Evolutionary conservation across 2,797 vertebrate species (phyloP).

Genomic region (Fringilla coelebs): DNA sequence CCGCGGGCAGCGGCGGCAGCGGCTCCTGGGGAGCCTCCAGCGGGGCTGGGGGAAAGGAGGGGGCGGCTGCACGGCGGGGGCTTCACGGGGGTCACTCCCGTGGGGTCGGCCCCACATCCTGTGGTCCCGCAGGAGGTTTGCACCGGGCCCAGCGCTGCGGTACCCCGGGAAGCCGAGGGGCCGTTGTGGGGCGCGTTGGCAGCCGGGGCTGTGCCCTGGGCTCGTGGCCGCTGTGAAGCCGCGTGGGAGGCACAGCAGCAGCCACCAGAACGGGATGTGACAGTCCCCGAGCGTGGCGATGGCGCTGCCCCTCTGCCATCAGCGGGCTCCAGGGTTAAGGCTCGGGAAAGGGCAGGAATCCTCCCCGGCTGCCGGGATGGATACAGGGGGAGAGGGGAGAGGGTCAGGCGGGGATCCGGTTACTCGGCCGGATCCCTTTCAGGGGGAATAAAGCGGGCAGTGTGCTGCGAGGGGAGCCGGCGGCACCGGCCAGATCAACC

Average conservation of each 20-base stretch:
- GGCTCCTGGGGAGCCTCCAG: neutral
- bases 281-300: rapidly evolving
- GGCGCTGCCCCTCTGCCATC: neutral
- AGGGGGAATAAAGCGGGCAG: slow-evolving; percentile 46
- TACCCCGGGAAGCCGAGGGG: rapidly evolving
- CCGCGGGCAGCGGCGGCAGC: neutral
- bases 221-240: neutral
- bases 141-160: rapidly evolving
- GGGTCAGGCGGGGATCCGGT: neutral
- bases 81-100: neutral
- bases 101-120: neutral
- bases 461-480: neutral
- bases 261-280: neutral
- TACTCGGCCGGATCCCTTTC: slow-evolving; percentile 31
- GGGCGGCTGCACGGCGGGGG: neutral
- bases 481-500: neutral
- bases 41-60: neutral
- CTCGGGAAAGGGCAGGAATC: neutral
- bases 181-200: rapidly evolving
- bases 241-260: neutral
- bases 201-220: rapidly evolving
- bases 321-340: slow-evolving; percentile 4
- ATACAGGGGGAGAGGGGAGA: neutral
- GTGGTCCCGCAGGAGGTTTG: neutral
- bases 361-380: neutral